Percentiles rank a stretch among this genome's conserved stretches.
These are phyloP conservation scores for Magallana gigas DNA, from an alignment of 1,140 invertebrate genomes.

Conservation along the genomic window DNA sequence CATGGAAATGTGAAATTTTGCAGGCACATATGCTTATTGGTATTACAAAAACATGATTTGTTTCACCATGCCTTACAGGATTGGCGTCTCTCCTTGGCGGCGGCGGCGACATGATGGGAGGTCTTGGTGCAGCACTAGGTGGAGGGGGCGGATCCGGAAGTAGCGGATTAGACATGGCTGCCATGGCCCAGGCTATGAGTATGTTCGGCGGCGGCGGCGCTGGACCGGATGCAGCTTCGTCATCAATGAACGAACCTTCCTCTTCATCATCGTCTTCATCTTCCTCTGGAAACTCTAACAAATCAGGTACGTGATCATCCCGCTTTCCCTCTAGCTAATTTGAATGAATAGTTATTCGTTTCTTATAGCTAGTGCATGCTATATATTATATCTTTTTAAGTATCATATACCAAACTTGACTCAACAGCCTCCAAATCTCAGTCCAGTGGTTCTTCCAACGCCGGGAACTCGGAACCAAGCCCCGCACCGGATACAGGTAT, in stretches of 20 bases:
- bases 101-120: neutral
- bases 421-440: neutral
- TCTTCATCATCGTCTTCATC: neutral
- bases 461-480: neutral
- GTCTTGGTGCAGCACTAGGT: neutral
- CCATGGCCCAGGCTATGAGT: neutral
- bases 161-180: neutral
- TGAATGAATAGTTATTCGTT: too few relatives aligned
- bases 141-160: neutral
- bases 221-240: neutral
- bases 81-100: neutral
- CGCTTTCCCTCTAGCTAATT: neutral
- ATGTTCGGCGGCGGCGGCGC: neutral
- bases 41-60: too few relatives aligned
- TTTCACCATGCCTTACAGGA: neutral
- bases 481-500: neutral
- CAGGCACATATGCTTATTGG: too few relatives aligned
- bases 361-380: neutral
- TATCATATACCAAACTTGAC: conserved; percentile 24
- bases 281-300: neutral
- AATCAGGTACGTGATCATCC: neutral
- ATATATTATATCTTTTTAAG: conserved; percentile 1
- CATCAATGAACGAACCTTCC: neutral
- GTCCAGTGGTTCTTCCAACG: neutral
- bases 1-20: too few relatives aligned